Evolutionary conservation across 2,113 vertebrate genomes (phyloP).

Genomic region (Oreochromis aureus): DNA sequence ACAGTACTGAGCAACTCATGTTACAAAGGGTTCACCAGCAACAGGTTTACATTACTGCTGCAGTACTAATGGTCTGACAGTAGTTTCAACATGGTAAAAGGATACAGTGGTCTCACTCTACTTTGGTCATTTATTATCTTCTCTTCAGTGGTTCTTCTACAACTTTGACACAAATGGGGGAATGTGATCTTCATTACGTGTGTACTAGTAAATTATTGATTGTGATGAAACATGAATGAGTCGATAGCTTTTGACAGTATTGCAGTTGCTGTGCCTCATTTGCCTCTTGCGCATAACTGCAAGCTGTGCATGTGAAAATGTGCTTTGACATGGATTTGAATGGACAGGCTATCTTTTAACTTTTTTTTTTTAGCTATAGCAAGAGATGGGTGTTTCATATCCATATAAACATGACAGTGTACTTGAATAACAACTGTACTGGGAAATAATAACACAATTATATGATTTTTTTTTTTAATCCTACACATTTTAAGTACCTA

Average conservation of each 20-base stretch:
- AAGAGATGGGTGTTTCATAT: neutral
- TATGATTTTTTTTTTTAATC: fast-evolving
- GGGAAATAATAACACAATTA: neutral
- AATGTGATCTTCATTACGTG: slow-evolving; percentile 78
- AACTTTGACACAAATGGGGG: slow-evolving; percentile 85
- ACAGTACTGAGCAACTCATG: neutral
- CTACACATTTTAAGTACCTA: neutral
- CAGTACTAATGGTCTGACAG: slow-evolving; percentile 22
- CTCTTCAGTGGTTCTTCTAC: slow-evolving; percentile 81
- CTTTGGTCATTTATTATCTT: slow-evolving; percentile 76
- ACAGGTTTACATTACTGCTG: slow-evolving; percentile 49
- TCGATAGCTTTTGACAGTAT: slow-evolving; percentile 65
- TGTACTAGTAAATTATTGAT: slow-evolving; percentile 75
- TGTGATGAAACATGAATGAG: slow-evolving; percentile 70
- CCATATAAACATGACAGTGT: neutral
- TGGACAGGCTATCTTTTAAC: slow-evolving; percentile 8
- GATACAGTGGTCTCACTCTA: slow-evolving; percentile 77
- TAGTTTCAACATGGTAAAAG: slow-evolving; percentile 53
- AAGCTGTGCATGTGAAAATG: slow-evolving; percentile 8
- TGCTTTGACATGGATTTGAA: slow-evolving; percentile 8
- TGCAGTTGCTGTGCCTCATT: slow-evolving; percentile 51
- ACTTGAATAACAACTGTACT: neutral
- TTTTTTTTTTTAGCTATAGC: neutral
- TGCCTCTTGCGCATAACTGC: slow-evolving; percentile 40
- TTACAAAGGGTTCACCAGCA: slow-evolving; percentile 17